A percentile compares a stretch with the other conserved stretches of the same genome.
phyloP scores from a whole-genome alignment of 2,797 vertebrate species.

The Alca torda region DNA sequence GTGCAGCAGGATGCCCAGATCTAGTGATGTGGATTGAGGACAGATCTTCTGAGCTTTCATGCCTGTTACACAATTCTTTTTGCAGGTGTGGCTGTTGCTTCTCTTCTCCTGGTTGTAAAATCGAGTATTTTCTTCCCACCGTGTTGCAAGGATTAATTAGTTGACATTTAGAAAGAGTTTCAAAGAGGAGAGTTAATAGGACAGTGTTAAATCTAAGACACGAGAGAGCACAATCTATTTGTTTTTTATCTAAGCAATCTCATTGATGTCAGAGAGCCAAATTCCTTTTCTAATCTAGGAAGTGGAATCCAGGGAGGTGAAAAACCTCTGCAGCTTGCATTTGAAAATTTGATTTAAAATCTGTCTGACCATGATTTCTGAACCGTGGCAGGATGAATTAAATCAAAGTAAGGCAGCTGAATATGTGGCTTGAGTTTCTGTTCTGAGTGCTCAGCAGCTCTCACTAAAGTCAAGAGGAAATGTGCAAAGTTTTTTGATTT shows the following conservation, averaged over 20 bases:
- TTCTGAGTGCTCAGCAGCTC: neutral
- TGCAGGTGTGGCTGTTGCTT: neutral
- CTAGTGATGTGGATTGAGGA: neutral
- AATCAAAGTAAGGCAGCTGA: constrained; percentile 6
- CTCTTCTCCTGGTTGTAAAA: neutral
- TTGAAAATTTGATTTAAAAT: constrained; percentile 34
- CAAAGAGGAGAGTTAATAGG: neutral
- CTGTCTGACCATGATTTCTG: constrained; percentile 18
- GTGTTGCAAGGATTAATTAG: neutral
- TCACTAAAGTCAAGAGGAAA: constrained; percentile 13
- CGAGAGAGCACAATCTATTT: neutral
- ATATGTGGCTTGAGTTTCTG: constrained; percentile 18
- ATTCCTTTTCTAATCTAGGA: constrained; percentile 23
- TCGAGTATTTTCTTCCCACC: neutral
- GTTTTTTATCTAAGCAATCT: neutral
- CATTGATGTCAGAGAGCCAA: neutral
- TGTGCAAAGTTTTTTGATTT: neutral
- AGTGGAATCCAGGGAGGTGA: neutral
- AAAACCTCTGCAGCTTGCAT: constrained; percentile 10
- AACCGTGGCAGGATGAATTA: neutral
- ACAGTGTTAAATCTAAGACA: neutral
- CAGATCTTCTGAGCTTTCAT: neutral
- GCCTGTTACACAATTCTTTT: neutral
- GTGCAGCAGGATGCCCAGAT: neutral
- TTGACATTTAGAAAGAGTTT: neutral